Percentiles rank a stretch among this genome's conserved stretches.
phyloP scores from a whole-genome alignment of 1,140 invertebrate genomes.

The Scaptomyza graminum region DNA sequence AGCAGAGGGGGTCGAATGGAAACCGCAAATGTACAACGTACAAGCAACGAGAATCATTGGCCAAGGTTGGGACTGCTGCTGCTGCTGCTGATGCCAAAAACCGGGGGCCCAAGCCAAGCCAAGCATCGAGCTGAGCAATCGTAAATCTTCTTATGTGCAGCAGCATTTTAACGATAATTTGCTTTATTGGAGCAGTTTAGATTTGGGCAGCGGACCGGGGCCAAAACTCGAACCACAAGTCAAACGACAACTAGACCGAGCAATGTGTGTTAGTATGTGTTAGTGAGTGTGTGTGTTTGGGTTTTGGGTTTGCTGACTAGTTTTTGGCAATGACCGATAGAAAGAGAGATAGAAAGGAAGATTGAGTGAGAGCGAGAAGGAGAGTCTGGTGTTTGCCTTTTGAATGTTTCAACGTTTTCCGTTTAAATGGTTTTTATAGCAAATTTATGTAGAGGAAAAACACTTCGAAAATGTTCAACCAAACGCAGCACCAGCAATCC shows the following conservation, averaged over 20 bases:
- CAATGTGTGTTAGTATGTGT: slow-evolving; percentile 5
- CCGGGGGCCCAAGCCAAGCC: slow-evolving; percentile 33
- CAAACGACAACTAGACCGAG: slow-evolving; percentile 70
- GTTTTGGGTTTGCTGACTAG: slow-evolving; percentile 28
- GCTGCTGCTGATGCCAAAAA: slow-evolving; percentile 49
- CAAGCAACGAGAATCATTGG: slow-evolving; percentile 47
- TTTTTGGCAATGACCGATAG: slow-evolving; percentile 46
- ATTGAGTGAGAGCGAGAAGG: too few relatives aligned
- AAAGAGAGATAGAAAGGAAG: too few relatives aligned
- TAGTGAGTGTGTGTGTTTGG: slow-evolving; percentile 1
- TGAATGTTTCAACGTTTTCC: slow-evolving; percentile 77
- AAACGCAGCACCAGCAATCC: slow-evolving; percentile 33
- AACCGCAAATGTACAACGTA: slow-evolving; percentile 69
- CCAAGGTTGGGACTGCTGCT: slow-evolving; percentile 38
- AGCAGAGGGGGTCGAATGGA: slow-evolving; percentile 5
- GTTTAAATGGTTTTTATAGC: slow-evolving; percentile 82
- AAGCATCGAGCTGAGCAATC: slow-evolving; percentile 75
- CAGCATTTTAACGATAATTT: slow-evolving; percentile 83
- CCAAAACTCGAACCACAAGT: slow-evolving; percentile 58
- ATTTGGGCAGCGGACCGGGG: slow-evolving; percentile 66
- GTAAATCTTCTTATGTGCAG: slow-evolving; percentile 82
- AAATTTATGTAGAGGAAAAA: slow-evolving; percentile 82
- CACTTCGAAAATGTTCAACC: slow-evolving; percentile 72
- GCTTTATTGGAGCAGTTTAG: slow-evolving; percentile 82
- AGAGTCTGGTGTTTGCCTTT: slow-evolving; percentile 43